Evolutionary conservation across 2,797 vertebrate species (phyloP).

Genomic region (Alectoris magna): DNA sequence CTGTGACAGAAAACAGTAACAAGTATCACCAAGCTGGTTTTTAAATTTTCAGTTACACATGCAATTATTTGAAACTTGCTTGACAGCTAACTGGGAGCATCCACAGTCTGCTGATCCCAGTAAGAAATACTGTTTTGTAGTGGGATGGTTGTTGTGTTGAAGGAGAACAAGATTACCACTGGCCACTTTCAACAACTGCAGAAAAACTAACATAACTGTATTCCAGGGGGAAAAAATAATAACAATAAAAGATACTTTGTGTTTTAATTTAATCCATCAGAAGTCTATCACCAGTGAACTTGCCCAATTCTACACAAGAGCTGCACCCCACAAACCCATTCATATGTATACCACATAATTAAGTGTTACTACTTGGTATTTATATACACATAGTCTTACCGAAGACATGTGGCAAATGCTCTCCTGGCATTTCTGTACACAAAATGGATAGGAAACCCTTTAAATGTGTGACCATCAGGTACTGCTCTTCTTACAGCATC

Average conservation of each 20-base stretch:
- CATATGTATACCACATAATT: neutral
- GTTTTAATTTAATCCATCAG: neutral
- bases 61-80: neutral
- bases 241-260: rapidly evolving
- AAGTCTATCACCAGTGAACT: neutral
- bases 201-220: neutral
- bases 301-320: neutral
- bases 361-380: neutral
- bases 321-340: neutral
- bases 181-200: neutral
- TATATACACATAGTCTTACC: constrained; percentile 76
- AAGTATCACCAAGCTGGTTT: neutral
- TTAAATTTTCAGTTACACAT: neutral
- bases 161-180: neutral
- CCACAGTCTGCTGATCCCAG: neutral
- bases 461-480: constrained; percentile 97
- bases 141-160: neutral
- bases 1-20: constrained; percentile 76
- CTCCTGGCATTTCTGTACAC: constrained; percentile 92
- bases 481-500: constrained; percentile 93
- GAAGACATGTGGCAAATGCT: constrained; percentile 92
- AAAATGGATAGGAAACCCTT: constrained; percentile 97
- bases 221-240: neutral
- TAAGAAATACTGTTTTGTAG: neutral
- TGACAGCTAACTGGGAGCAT: neutral